These are phyloP conservation scores for Penaeus indicus DNA, from an alignment of 1,140 invertebrate genomes.

Conservation along the genomic window DNA sequence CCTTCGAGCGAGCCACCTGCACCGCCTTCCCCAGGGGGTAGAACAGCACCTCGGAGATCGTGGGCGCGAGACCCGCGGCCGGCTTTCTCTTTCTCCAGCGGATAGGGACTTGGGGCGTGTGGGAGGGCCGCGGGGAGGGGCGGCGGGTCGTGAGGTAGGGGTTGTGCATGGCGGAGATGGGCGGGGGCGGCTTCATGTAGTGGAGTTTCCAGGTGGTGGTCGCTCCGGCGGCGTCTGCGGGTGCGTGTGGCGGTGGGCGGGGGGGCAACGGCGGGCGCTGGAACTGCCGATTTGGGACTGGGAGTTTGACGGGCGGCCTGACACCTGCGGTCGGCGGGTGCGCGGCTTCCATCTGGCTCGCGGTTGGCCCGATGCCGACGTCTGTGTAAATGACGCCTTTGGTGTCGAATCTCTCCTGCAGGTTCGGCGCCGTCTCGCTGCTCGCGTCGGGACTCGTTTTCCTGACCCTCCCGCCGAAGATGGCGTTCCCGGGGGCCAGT, in stretches of 20 bases:
- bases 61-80: too few species aligned
- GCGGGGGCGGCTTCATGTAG: not conserved
- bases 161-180: slow-evolving; percentile 34
- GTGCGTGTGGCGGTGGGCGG: too few species aligned
- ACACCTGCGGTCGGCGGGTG: not conserved
- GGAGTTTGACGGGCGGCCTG: too few species aligned
- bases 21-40: not conserved
- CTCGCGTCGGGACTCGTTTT: not conserved
- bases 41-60: too few species aligned
- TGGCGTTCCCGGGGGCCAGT: slow-evolving; percentile 15
- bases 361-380: too few species aligned
- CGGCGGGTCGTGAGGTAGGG: slow-evolving; percentile 6
- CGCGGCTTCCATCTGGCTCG: not conserved
- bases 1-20: not conserved
- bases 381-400: not conserved
- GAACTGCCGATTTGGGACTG: too few species aligned
- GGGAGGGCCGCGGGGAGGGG: not conserved
- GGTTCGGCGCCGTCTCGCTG: not conserved
- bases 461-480: not conserved
- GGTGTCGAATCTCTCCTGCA: not conserved
- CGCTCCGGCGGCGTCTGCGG: too few species aligned
- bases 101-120: too few species aligned
- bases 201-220: slow-evolving; percentile 7
- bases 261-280: too few species aligned
- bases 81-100: too few species aligned